Evolutionary conservation across 2,113 vertebrate genomes (phyloP).

Genomic region (Phocoena phocoena): DNA sequence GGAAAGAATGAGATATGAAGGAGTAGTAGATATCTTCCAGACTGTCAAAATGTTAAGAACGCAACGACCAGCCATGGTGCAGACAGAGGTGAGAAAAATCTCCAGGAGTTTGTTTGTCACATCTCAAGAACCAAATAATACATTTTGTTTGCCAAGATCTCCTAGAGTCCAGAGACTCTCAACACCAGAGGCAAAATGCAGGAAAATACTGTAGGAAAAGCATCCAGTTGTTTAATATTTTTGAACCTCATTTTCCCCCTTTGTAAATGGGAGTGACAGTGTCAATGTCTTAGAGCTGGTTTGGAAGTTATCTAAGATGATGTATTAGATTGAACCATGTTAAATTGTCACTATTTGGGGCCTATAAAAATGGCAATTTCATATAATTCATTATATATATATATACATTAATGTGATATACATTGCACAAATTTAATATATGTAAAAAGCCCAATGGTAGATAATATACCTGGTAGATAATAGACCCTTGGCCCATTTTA

Average conservation of each 20-base stretch:
- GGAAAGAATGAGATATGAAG: conserved; percentile 99
- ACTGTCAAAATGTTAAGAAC: conserved; percentile 99
- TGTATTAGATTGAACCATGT: background rate
- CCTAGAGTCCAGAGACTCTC: background rate
- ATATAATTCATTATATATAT: background rate
- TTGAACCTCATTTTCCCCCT: background rate
- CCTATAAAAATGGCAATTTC: background rate
- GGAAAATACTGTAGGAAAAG: background rate
- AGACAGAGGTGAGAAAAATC: conserved; percentile 93
- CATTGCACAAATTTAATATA: background rate
- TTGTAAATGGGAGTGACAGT: background rate
- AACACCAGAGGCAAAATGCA: background rate
- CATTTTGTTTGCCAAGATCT: background rate
- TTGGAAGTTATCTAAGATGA: background rate
- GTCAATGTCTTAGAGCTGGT: background rate
- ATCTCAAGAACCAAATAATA: background rate
- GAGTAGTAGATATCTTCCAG: conserved; percentile 99
- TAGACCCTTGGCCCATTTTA: background rate
- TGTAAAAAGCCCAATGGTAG: background rate
- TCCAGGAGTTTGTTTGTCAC: background rate
- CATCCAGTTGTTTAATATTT: background rate
- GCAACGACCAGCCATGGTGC: conserved; percentile 98
- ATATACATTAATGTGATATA: background rate
- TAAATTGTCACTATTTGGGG: background rate
- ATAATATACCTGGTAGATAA: background rate